Evolutionary conservation across 2,888 invertebrate genomes (phyloP), one percentile per base, ranked within the genome.

Genomic region (Pollenia angustigena): DNA sequence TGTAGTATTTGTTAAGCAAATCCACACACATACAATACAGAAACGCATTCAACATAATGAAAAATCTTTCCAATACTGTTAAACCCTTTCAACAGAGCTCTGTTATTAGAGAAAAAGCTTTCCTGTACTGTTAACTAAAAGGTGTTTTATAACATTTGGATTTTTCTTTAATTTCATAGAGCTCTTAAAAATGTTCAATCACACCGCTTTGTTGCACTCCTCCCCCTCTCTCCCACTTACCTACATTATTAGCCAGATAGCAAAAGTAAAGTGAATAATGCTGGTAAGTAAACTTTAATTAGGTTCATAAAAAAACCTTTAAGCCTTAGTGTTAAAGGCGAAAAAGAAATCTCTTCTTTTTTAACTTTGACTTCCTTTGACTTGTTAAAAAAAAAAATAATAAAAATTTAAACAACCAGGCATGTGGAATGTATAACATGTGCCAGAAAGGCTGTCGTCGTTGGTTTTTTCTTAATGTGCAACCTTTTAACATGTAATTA

Each of bases 41-140:
- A 40, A 12, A 71, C 16, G 18, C 40, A 72, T 71, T 76, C 64
- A 81, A 71, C 78, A 81, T 52, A 58, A 52, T 78, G 48, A 42
- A 72, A 32, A 69, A 68, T 52, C 66, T 60, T 87, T 87, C 87
- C 87, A 87, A 74, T 78, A 44, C 72, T 84, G 87, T 87, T 66
- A 81, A n/a, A 0, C 1, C 1, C 3, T 11, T 58, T 81, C 32
- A 81, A 78, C 84, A 81, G 84, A 40, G 40, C n/a, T 44, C 72
- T 87, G 87, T 87, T 84, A 86, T 0, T 3, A 4, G 56, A 54
- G 23, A 10, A 46, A 85, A 72, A 85, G 81, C 85, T 85, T 78
- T 78, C 7, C 12, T 3, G 8, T 32, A 32, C 60, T 80, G 69
- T 80, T 60, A 80, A 9, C 42, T 44, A 44, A 16, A 44, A 54